Evolutionary conservation across 2,113 vertebrate species (phyloP).

Genomic region (Rhinopomastus cyanomelas): DNA sequence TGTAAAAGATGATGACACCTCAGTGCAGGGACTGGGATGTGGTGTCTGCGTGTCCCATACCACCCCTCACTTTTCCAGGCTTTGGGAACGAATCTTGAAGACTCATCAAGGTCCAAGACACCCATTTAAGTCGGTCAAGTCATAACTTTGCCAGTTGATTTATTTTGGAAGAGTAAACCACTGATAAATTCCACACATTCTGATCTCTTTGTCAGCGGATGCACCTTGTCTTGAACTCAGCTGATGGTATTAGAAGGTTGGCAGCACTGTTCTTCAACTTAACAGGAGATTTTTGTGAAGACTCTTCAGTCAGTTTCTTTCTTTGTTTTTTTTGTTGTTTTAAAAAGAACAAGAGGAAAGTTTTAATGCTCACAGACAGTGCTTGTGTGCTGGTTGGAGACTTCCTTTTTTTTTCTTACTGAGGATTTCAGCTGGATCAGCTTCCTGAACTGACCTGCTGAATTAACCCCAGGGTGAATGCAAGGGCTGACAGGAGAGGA

Average conservation of each 20-base stretch:
- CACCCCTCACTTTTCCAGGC: background rate
- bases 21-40: background rate
- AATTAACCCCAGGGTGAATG: background rate
- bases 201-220: background rate
- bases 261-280: background rate
- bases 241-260: background rate
- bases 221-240: background rate
- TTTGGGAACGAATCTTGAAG: background rate
- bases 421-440: constrained; percentile 49
- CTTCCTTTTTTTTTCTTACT: background rate
- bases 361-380: constrained; percentile 12
- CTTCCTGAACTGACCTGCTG: constrained; percentile 48
- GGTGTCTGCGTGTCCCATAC: background rate
- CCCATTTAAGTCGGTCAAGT: constrained; percentile 8
- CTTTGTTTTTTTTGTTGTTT: background rate
- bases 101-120: background rate
- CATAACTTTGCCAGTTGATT: constrained; percentile 6
- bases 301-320: background rate
- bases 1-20: background rate
- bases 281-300: constrained; percentile 9
- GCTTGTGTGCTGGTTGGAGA: constrained; percentile 20
- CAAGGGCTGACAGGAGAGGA: constrained; percentile 15
- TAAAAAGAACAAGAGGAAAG: background rate
- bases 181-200: background rate
- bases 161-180: constrained; percentile 13